Evolutionary conservation across 2,888 invertebrate species (phyloP).

Genomic region (Tetragonula carbonaria): DNA sequence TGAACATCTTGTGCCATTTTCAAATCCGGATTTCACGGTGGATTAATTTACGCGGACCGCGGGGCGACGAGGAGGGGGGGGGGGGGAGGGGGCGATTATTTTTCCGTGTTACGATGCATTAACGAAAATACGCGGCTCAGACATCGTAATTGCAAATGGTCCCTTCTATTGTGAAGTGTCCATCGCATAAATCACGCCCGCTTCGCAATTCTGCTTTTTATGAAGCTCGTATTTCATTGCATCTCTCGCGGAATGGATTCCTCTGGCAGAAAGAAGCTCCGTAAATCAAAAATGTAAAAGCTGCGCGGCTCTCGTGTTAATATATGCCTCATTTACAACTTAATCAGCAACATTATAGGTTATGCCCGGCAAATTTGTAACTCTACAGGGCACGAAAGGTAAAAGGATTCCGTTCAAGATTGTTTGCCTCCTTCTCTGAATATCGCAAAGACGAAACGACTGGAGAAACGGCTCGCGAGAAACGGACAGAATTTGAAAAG

Average conservation of each 20-base stretch:
- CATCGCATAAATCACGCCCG: constrained; percentile 47
- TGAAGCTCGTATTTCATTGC: constrained; percentile 55
- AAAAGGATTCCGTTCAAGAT: background rate
- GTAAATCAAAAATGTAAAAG: constrained; percentile 50
- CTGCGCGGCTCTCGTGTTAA: constrained; percentile 5
- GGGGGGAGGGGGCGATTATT: constrained; percentile 17
- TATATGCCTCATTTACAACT: constrained; percentile 39
- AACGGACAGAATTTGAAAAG: background rate
- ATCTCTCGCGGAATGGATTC: constrained; percentile 44
- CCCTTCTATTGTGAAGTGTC: constrained; percentile 52
- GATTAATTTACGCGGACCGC: constrained; percentile 25
- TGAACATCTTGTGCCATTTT: background rate
- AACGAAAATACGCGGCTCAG: constrained; percentile 46
- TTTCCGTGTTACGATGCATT: constrained; percentile 37
- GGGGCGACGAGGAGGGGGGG: background rate
- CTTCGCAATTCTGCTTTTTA: constrained; percentile 51
- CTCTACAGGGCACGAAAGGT: background rate
- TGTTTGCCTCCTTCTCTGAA: background rate
- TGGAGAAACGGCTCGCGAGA: background rate
- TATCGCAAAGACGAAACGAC: background rate
- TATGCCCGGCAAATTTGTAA: background rate
- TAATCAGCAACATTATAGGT: constrained; percentile 7
- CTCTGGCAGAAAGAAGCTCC: constrained; percentile 45
- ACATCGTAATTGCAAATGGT: constrained; percentile 56
- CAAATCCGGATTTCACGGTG: background rate